Conservation (phyloP, 2,888 invertebrate genomes). For the Sphaerophoria taeniata region DNA sequence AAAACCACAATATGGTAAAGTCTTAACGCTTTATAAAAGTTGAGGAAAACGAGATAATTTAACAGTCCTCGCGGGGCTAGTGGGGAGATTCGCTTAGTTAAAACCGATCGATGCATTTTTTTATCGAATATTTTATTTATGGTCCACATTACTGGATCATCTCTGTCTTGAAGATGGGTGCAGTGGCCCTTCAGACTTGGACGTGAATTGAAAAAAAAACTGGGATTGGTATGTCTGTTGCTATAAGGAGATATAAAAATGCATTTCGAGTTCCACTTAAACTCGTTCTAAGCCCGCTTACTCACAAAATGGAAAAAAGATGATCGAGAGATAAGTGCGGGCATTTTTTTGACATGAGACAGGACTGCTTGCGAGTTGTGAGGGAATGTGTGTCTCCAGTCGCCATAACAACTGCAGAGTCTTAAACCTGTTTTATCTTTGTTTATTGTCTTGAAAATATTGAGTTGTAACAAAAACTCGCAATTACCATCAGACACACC, state of each 20-base stretch:
- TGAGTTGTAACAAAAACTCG: no score
- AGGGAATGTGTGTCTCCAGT: neutral
- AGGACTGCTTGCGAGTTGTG: neutral
- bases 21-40: no score
- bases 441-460: neutral
- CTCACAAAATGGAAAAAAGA: conserved; percentile 18
- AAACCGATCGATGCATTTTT: no score
- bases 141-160: no score
- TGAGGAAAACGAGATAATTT: no score
- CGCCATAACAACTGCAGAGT: neutral
- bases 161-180: no score
- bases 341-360: conserved; percentile 7
- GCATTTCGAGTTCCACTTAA: conserved; percentile 65
- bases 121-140: no score
- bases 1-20: neutral
- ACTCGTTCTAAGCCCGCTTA: conserved; percentile 57
- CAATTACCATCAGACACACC: no score
- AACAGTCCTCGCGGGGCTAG: no score
- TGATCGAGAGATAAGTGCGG: conserved; percentile 1
- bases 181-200: no score
- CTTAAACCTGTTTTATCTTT: neutral
- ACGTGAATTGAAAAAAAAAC: no score
- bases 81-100: no score
- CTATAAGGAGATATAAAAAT: conserved; percentile 41
- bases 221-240: conserved; percentile 16